Conservation (phyloP, 2,888 invertebrate genomes). For the Tipula lateralis region DNA sequence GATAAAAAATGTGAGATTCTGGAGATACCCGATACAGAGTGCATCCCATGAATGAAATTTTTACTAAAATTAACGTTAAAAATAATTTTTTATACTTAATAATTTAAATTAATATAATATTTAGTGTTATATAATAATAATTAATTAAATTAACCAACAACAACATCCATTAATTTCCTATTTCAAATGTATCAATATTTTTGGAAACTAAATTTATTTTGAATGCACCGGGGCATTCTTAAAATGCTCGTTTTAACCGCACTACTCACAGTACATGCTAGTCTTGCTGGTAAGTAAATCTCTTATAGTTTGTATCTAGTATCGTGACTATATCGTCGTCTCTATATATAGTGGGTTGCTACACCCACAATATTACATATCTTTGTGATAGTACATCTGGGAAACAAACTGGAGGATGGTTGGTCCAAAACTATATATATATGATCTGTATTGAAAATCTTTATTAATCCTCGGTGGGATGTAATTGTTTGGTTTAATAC, state of each 20-base stretch:
- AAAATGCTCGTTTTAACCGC: constrained; percentile 47
- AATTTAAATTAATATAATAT: background rate
- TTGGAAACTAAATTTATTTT: constrained; percentile 20
- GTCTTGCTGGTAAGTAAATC: constrained; percentile 49
- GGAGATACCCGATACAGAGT: background rate
- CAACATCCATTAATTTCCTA: background rate
- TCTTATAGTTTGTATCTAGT: no score
- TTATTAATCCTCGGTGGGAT: background rate
- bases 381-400: background rate
- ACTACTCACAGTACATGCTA: constrained; percentile 47
- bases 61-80: background rate
- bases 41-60: background rate
- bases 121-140: background rate
- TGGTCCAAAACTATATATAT: background rate
- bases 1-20: background rate
- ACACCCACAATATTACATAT: no score
- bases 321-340: no score
- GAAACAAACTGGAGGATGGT: background rate
- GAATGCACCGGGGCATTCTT: constrained; percentile 3
- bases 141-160: background rate
- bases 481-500: background rate
- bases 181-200: constrained; percentile 21
- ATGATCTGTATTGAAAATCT: background rate
- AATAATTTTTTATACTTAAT: background rate
- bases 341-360: no score